Percentiles rank a stretch among this genome's conserved stretches.
Conservation (phyloP, 2,888 invertebrate species). For the Amphipoea lucens region DNA sequence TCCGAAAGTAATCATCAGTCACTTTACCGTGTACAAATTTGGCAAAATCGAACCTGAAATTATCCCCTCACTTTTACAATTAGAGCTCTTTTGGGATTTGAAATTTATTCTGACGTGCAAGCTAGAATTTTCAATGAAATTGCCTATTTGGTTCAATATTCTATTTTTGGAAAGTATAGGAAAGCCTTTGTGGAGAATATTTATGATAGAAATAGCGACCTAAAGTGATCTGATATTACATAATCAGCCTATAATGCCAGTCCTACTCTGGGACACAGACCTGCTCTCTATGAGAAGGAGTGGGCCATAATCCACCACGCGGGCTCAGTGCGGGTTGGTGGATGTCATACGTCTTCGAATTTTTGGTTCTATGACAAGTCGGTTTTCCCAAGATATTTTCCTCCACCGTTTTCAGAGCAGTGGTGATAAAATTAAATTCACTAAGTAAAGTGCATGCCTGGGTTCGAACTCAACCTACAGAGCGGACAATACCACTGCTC, state of each 20-base stretch:
- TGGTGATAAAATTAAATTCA: not conserved
- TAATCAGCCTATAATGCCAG: not conserved
- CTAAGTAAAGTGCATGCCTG: not conserved
- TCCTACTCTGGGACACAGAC: not conserved
- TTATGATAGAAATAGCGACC: not conserved
- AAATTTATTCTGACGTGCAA: constrained; percentile 48
- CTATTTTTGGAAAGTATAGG: constrained; percentile 18
- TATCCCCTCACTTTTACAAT: constrained; percentile 52
- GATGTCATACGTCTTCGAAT: not conserved
- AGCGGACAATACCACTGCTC: not conserved
- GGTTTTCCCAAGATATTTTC: not conserved
- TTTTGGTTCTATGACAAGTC: not conserved
- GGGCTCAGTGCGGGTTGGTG: no score
- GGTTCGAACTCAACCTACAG: not conserved
- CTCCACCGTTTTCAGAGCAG: not conserved
- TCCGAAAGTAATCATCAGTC: constrained; percentile 46
- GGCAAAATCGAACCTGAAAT: constrained; percentile 52
- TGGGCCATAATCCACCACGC: not conserved
- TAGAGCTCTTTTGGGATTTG: constrained; percentile 43
- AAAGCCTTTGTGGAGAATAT: constrained; percentile 1
- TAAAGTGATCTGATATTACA: constrained; percentile 9
- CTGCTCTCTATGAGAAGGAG: not conserved
- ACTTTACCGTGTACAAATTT: constrained; percentile 41
- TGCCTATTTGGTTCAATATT: constrained; percentile 15
- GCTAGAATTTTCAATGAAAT: constrained; percentile 45